A percentile compares a stretch with the other conserved stretches of the same genome.
Conservation (phyloP, 2,797 vertebrate genomes). For the Syngnathus acus region DNA sequence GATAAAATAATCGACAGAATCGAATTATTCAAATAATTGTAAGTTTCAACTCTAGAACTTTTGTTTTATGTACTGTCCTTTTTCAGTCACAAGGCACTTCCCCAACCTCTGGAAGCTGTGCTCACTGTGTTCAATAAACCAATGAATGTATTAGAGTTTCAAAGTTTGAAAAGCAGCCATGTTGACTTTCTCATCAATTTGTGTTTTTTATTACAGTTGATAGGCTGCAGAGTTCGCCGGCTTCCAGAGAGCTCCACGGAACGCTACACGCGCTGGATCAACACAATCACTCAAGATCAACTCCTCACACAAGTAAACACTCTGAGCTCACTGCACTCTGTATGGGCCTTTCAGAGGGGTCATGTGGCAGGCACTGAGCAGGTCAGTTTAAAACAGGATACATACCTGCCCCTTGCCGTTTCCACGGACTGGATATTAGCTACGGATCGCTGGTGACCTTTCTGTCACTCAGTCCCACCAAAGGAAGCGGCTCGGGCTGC, state of each 20-base stretch:
- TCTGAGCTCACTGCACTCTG: neutral
- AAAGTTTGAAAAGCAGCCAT: neutral
- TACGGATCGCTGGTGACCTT: slow-evolving; percentile 2
- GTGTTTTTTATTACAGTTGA: slow-evolving; percentile 65
- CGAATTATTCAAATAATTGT: too few species aligned
- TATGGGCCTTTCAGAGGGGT: slow-evolving; percentile 30
- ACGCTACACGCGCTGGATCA: slow-evolving; percentile 92
- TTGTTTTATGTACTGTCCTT: neutral
- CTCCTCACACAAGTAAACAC: slow-evolving; percentile 83
- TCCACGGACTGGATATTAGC: slow-evolving; percentile 35
- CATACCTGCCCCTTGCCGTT: slow-evolving; percentile 48
- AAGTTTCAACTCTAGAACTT: neutral
- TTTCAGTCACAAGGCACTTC: neutral
- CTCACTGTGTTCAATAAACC: neutral
- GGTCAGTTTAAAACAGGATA: slow-evolving; percentile 62
- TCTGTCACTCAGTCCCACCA: neutral
- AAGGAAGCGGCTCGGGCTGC: slow-evolving; percentile 37
- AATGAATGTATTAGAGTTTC: neutral
- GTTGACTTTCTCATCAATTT: slow-evolving; percentile 4
- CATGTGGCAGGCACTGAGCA: slow-evolving; percentile 47
- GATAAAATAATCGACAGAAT: too few species aligned
- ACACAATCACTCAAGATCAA: slow-evolving; percentile 75
- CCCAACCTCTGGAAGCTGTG: too few species aligned
- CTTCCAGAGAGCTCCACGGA: slow-evolving; percentile 80
- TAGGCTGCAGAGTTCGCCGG: slow-evolving; percentile 81